Base-by-base conservation (phyloP, 1,140 invertebrate genomes). In the Bombus difficillimus region DNA sequence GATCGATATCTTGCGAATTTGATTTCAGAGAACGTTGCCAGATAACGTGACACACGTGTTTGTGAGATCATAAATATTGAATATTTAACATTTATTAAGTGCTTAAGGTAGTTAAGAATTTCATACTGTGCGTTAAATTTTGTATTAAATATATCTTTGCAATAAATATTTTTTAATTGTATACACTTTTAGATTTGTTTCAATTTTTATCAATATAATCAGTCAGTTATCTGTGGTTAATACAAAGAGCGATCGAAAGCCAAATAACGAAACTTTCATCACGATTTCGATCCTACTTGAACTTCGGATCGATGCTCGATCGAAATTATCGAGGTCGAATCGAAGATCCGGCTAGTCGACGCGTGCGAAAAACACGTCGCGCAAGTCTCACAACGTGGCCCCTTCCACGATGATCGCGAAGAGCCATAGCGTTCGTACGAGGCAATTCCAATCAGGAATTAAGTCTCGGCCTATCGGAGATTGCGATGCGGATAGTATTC, bases 381-480 rank as follows among this genome's bases (percentile, higher is more conserved):
- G 80, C 73, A 69, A 90, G 81, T 93, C 92, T 91, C 92, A 90
- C 92, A 91, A 71, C 62, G 62, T 25, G 28, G 66, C 66, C 13
- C 25, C 43, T 64, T 77, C 72, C 32, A 34, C 39, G 80, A 87
- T 81, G 87, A 89, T 76, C 89, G 80, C 85, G 90, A 84, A 85
- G 86, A 84, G 81, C 66, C 79, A 64, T 75, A 43, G 85, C 85
- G 87, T 86, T 91, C 90, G 86, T 89, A 75, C 86, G 88, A 88
- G 89, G 91, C 92, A 93, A 93, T 93, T 92, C 91, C 93, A 93
- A 93, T 93, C 92, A 92, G 92, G 92, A 93, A 93, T 93, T 92
- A 93, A 93, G 89, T 86, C 90, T 69, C 80, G 89, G 83, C 92
- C 92, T 92, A 93, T 93, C 91, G 88, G 89, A 92, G 92, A 93